Base-by-base conservation (phyloP, 2,888 invertebrate genomes). In the Drosophila parthenogenetica region DNA sequence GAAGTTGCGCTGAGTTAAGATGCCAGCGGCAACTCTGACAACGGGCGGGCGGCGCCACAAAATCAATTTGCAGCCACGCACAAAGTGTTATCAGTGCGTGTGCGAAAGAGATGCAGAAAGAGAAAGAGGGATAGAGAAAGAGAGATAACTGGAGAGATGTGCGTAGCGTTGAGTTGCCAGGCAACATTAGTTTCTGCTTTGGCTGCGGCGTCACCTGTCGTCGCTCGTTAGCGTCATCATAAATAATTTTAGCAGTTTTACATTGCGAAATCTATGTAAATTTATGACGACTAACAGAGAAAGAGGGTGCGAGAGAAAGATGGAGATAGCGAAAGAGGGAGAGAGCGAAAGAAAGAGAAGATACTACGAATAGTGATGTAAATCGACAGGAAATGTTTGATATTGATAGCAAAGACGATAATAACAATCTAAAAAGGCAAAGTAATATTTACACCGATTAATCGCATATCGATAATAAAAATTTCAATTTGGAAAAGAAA, bases 211-310 rank as follows among this genome's bases (percentile, higher is more conserved):
- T 80, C 90, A 83, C 80, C 80, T 90, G 90, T 90, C 90, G 89
- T 79, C 90, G 88, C 89, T 81, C 89, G 90, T 81, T 89, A 84
- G 77, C 81, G 82, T 79, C 79, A 88, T 90, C 87, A 89, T 90
- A 89, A 90, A 90, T 90, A 84, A 89, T 89, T 81, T 87, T 69
- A 75, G 70, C 81, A 69, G 83, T 68, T 79, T 75, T 70, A 62
- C 66, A 69, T 85, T 89, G 81, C 84, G 72, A 88, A 88, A 81
- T 68, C 77, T 75, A 85, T 85, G 89, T 68, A 85, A 81, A 89
- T 87, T 84, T 89, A 89, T 85, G 84, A 81, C 75, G 51, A 71
- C 43, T 70, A 48, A 53, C 45, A 51, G 5, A n/a, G 8, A 11
- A 5, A 48, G 16, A 50, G 25, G 3, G 7, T 1, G 29, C 37